Conservation (phyloP, 1,140 invertebrate genomes). For the Drosophila pseudoananassae region DNA sequence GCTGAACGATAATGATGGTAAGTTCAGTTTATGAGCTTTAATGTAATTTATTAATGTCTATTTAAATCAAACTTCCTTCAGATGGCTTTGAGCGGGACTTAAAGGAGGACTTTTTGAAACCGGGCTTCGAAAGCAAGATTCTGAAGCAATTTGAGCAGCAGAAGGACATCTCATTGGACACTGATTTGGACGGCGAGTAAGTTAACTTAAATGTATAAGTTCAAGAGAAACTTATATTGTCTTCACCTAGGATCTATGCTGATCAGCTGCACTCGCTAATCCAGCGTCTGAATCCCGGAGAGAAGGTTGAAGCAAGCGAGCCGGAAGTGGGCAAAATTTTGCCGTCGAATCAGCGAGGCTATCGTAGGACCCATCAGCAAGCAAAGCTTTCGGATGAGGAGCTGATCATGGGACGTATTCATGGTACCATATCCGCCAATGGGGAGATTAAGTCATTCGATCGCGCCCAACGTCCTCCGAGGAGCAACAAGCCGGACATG, state of each 20-base stretch:
- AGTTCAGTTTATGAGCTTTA: not conserved
- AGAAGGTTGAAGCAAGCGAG: constrained; percentile 23
- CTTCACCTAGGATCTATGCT: constrained; percentile 67
- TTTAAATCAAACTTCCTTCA: not conserved
- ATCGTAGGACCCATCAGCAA: constrained; percentile 8
- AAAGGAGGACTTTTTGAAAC: constrained; percentile 77
- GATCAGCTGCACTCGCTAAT: constrained; percentile 79
- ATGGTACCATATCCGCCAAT: constrained; percentile 70
- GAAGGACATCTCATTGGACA: constrained; percentile 60
- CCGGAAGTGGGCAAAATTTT: constrained; percentile 52
- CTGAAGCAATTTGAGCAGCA: constrained; percentile 71
- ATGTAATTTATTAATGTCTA: not conserved
- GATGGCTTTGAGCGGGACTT: constrained; percentile 68
- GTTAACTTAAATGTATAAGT: not conserved
- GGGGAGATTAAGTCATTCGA: constrained; percentile 34
- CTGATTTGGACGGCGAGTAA: constrained; percentile 83
- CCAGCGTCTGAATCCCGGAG: constrained; percentile 71
- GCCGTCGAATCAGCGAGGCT: constrained; percentile 57
- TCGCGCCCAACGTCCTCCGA: constrained; percentile 46
- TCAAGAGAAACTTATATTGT: not conserved
- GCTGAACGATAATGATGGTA: constrained; percentile 76
- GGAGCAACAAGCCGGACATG: constrained; percentile 59
- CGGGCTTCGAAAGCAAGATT: constrained; percentile 77
- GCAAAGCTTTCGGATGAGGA: constrained; percentile 75
- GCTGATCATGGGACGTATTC: constrained; percentile 78